phyloP scores from a whole-genome alignment of 2,113 vertebrate genomes.

The rat (Rattus norvegicus) region GRCr8 NC_086019.1:55442501-55443000 shows the following conservation, averaged over 20 bases:
- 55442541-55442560: not conserved
- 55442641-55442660: not conserved
- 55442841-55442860: not conserved
- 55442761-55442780: accelerated
- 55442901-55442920: not conserved
- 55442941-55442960: not conserved
- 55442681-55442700: accelerated
- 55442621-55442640: not conserved
- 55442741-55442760: accelerated
- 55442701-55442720: accelerated
- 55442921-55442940: not conserved
- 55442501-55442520: not conserved
- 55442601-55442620: not conserved
- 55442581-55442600: accelerated
- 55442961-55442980: not conserved
- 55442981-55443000: not conserved
- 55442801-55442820: not conserved
- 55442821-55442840: accelerated
- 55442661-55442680: accelerated
- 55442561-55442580: not conserved
- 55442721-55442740: too few species aligned
- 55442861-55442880: accelerated
- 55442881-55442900: not conserved
- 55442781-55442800: not conserved
- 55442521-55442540: not conserved